Conservation (phyloP, 2,113 vertebrate species). For the Malurus elegans region DNA sequence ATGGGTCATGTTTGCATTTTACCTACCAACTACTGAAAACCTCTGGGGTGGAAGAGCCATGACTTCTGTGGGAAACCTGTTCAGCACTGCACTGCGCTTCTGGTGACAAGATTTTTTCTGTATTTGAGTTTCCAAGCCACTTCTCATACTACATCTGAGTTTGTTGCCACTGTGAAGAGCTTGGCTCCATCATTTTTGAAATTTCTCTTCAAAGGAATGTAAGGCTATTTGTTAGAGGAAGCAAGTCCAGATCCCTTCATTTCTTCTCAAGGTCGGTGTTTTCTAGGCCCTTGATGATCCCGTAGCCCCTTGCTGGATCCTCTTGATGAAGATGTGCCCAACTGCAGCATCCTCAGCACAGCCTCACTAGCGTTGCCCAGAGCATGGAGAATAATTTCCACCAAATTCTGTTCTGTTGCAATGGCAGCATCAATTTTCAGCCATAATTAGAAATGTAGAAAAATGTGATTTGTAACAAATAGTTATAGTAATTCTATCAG, state of each 20-base stretch:
- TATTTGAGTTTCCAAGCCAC: neutral
- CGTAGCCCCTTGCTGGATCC: neutral
- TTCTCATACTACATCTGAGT: too few relatives aligned
- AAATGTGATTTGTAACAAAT: neutral
- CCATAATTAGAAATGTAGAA: neutral
- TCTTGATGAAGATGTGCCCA: neutral
- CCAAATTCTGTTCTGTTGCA: neutral
- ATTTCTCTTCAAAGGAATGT: neutral
- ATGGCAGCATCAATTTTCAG: neutral
- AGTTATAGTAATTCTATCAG: neutral
- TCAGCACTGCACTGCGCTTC: neutral
- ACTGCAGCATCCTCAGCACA: neutral
- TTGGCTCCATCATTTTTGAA: neutral
- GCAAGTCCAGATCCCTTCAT: neutral
- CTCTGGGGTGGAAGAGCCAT: neutral
- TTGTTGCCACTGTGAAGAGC: neutral
- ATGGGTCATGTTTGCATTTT: neutral
- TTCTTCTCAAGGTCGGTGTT: neutral
- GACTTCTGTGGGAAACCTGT: neutral
- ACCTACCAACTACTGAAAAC: neutral
- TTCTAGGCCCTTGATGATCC: neutral
- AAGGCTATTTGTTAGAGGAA: neutral
- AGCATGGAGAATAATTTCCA: neutral
- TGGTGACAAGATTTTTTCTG: neutral
- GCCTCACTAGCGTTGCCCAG: accelerated